A percentile compares a stretch with the other conserved stretches of the same genome.
Evolutionary conservation across 2,113 vertebrate genomes (phyloP).

Genomic region (Ceyx melanurus): DNA sequence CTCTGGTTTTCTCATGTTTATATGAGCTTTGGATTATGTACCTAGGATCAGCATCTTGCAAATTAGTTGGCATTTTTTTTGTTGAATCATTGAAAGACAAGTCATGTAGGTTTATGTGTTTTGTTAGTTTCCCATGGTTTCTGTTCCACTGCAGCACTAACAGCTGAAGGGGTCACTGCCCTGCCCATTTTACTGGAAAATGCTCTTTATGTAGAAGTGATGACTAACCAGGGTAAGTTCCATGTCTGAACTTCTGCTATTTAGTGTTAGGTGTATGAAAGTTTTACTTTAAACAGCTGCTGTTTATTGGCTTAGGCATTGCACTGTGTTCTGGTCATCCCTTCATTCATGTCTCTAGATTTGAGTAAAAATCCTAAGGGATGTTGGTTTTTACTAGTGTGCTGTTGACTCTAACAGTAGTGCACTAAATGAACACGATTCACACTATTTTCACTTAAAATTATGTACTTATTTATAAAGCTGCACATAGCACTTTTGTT

Average conservation of each 20-base stretch:
- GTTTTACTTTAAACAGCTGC: background rate
- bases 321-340: background rate
- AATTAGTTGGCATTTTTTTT: background rate
- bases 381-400: background rate
- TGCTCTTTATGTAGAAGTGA: background rate
- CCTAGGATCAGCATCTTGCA: background rate
- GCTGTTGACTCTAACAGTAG: background rate
- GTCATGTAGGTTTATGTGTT: background rate
- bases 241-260: background rate
- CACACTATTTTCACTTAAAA: background rate
- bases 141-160: background rate
- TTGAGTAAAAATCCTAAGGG: background rate
- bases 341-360: background rate
- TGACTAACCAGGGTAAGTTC: background rate
- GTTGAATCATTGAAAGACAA: background rate
- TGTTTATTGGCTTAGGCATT: background rate
- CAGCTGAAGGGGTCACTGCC: background rate
- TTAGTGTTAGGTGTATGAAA: background rate
- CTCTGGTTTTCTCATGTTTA: background rate
- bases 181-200: background rate
- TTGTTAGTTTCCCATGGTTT: background rate
- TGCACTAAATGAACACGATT: background rate
- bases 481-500: background rate
- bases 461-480: background rate
- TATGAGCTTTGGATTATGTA: background rate